Percentiles rank a stretch among this genome's conserved stretches.
phyloP scores from a whole-genome alignment of 2,888 invertebrate genomes.

The Caradrina kadenii region DNA sequence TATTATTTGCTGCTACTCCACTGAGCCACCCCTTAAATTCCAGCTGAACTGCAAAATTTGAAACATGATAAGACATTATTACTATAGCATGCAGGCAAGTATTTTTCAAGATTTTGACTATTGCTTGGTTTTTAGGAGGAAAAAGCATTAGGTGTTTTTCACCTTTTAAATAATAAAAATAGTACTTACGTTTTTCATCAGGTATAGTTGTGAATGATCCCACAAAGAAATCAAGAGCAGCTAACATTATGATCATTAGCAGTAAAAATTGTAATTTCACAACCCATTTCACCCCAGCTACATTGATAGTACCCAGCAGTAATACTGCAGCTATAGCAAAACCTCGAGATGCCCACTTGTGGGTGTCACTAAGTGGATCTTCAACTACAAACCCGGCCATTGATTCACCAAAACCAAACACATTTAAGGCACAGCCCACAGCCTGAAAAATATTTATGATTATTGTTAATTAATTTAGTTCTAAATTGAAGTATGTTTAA shows the following conservation, averaged over 20 bases:
- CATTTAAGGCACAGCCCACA: slow-evolving; percentile 98
- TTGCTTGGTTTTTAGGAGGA: neutral
- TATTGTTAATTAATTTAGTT: neutral
- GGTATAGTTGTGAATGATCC: slow-evolving; percentile 95
- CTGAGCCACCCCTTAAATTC: slow-evolving; percentile 97
- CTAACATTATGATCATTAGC: slow-evolving; percentile 95
- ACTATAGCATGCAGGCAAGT: neutral
- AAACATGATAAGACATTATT: neutral
- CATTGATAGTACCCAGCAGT: slow-evolving; percentile 96
- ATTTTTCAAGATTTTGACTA: neutral
- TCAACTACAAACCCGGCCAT: slow-evolving; percentile 96
- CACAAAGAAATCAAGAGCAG: slow-evolving; percentile 97
- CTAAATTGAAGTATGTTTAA: neutral
- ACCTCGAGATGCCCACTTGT: slow-evolving; percentile 95
- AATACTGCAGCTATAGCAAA: slow-evolving; percentile 97
- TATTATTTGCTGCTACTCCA: slow-evolving; percentile 94
- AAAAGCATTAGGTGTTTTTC: neutral
- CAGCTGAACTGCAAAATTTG: slow-evolving; percentile 54
- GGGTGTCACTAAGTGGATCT: slow-evolving; percentile 79
- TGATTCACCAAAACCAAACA: slow-evolving; percentile 99
- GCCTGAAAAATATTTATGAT: slow-evolving; percentile 90
- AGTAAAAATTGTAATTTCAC: slow-evolving; percentile 98
- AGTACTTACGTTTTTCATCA: slow-evolving; percentile 85
- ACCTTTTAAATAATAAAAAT: neutral
- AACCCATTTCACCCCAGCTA: slow-evolving; percentile 99